These are phyloP conservation scores for Trichogramma dendrolimi DNA, from an alignment of 2,888 invertebrate genomes.

Conservation along the genomic window DNA sequence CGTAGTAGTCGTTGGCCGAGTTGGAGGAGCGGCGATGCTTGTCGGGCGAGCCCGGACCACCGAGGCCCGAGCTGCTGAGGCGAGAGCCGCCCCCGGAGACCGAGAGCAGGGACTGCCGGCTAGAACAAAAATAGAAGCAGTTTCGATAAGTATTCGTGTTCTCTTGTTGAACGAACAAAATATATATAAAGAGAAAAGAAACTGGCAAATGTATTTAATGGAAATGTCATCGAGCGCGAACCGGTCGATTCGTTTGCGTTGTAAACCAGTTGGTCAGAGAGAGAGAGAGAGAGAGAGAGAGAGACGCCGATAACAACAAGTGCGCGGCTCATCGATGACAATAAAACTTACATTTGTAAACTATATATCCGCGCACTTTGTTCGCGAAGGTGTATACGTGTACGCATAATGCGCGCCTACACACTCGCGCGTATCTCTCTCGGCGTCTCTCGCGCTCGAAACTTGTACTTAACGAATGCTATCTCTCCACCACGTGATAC, in stretches of 20 bases:
- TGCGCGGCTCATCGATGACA: too few relatives aligned
- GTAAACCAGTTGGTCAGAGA: not conserved
- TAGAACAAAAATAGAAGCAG: conserved; percentile 47
- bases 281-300: not conserved
- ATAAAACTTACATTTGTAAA: too few relatives aligned
- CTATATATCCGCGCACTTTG: too few relatives aligned
- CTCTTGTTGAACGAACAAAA: too few relatives aligned
- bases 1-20: conserved; percentile 52
- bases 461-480: not conserved
- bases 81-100: conserved; percentile 50
- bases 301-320: not conserved
- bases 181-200: not conserved
- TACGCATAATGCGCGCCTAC: not conserved
- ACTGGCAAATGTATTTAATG: not conserved
- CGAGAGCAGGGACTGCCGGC: conserved; percentile 53
- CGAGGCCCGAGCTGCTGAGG: conserved; percentile 43
- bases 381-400: not conserved
- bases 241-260: conserved; percentile 3
- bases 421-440: conserved; percentile 3
- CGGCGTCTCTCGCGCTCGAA: conserved; percentile 7
- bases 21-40: conserved; percentile 46
- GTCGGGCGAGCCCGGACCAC: conserved; percentile 49
- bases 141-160: too few relatives aligned
- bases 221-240: conserved; percentile 4
- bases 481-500: not conserved